Percentiles rank a stretch among this genome's conserved stretches.
Evolutionary conservation across 2,797 vertebrate genomes (phyloP).

Genomic region (Spinus pinus): DNA sequence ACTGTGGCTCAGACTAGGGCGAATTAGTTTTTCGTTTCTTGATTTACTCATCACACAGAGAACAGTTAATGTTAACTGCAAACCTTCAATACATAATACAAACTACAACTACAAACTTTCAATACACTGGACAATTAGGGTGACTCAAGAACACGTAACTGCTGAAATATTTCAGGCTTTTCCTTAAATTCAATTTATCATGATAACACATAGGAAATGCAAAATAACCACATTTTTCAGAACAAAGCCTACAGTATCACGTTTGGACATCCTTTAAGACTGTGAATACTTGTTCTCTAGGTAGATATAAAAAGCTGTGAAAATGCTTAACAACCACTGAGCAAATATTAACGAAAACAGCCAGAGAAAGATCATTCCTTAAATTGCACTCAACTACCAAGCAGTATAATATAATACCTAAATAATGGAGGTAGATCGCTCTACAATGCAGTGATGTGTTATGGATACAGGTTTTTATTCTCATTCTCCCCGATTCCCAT

Average conservation of each 20-base stretch:
- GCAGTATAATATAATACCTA: not conserved
- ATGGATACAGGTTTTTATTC: not conserved
- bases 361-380: not conserved
- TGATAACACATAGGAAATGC: not conserved
- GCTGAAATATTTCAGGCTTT: not conserved
- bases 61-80: not conserved
- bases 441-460: not conserved
- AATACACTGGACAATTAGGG: not conserved
- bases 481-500: not conserved
- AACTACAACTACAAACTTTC: too few species aligned
- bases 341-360: not conserved
- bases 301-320: not conserved
- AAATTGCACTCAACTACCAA: not conserved
- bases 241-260: not conserved
- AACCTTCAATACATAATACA: not conserved
- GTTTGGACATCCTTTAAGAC: not conserved
- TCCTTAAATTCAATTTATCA: not conserved
- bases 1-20: not conserved
- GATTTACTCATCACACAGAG: not conserved
- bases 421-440: not conserved
- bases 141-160: not conserved
- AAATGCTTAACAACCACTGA: not conserved
- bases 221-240: not conserved
- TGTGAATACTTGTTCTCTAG: not conserved
- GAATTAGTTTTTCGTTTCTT: not conserved